Conservation (phyloP, 1,140 invertebrate genomes). For the Conopomorpha cramerella region DNA sequence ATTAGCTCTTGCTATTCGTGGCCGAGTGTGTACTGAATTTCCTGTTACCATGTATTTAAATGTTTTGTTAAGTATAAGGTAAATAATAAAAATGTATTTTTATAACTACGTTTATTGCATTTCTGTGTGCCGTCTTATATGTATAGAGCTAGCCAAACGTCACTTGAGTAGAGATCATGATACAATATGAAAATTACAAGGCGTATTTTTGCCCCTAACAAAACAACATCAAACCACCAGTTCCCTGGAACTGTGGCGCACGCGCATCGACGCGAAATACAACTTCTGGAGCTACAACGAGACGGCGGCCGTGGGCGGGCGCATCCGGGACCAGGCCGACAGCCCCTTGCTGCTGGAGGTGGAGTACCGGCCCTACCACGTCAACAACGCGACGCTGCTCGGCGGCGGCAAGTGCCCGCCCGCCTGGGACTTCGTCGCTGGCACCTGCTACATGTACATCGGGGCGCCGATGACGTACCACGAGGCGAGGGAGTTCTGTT, state of each 20-base stretch:
- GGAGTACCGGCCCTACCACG: slow-evolving; percentile 82
- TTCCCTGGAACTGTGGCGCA: slow-evolving; percentile 78
- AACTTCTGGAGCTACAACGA: slow-evolving; percentile 99
- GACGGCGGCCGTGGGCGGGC: slow-evolving; percentile 83
- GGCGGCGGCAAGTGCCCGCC: slow-evolving; percentile 92
- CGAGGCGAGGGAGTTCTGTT: slow-evolving; percentile 88
- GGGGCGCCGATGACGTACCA: slow-evolving; percentile 92
- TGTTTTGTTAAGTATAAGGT: slow-evolving; percentile 1
- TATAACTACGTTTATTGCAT: too few species aligned
- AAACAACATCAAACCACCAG: slow-evolving; percentile 54
- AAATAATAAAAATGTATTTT: too few species aligned
- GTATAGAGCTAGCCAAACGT: too few species aligned
- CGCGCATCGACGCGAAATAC: slow-evolving; percentile 85
- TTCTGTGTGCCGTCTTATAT: too few species aligned
- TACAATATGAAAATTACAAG: too few species aligned
- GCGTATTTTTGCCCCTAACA: too few species aligned
- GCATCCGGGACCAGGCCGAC: slow-evolving; percentile 86
- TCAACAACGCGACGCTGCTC: slow-evolving; percentile 82
- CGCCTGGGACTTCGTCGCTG: slow-evolving; percentile 87
- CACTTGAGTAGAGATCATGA: too few species aligned
- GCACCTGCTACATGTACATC: slow-evolving; percentile 95
- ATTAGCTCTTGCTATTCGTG: too few species aligned
- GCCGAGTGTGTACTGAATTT: too few species aligned
- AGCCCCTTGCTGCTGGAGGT: slow-evolving; percentile 85
- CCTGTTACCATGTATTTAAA: too few species aligned